These are phyloP conservation scores for Lasioglossum baleicum DNA, from an alignment of 1,140 invertebrate species.

Conservation along the genomic window DNA sequence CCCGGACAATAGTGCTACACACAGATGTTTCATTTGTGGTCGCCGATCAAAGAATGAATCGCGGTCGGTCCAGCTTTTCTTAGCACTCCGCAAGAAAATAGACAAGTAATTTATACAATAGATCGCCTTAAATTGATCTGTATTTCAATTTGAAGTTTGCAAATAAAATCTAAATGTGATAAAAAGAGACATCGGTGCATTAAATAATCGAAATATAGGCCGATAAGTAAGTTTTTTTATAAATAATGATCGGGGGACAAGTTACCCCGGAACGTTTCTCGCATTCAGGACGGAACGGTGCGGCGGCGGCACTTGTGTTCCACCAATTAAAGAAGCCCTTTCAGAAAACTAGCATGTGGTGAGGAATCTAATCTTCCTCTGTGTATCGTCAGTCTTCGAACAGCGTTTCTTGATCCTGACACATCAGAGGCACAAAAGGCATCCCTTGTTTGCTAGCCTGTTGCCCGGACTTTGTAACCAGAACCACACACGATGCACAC, in stretches of 20 bases:
- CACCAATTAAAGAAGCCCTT: background rate
- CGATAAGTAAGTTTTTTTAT: no score
- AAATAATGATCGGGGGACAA: no score
- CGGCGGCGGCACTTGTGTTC: background rate
- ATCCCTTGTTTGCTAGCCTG: conserved; percentile 46
- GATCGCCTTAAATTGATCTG: no score
- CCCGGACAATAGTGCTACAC: background rate
- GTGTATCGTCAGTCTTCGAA: conserved; percentile 45
- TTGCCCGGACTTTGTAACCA: conserved; percentile 35
- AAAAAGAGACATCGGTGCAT: no score
- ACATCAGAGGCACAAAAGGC: conserved; percentile 38
- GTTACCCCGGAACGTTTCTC: no score
- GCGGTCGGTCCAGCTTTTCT: background rate
- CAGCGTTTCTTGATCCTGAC: conserved; percentile 32
- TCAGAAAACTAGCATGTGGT: conserved; percentile 6
- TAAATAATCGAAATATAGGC: no score
- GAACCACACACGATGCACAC: conserved; percentile 34
- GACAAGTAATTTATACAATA: background rate
- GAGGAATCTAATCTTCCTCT: conserved; percentile 12
- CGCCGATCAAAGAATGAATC: conserved; percentile 1
- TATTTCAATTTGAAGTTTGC: no score
- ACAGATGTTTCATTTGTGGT: conserved; percentile 34
- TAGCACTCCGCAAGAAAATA: background rate
- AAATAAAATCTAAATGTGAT: no score
- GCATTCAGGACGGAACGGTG: no score